phyloP scores from a whole-genome alignment of 1,140 invertebrate species.

The Whitmania pigra region DNA sequence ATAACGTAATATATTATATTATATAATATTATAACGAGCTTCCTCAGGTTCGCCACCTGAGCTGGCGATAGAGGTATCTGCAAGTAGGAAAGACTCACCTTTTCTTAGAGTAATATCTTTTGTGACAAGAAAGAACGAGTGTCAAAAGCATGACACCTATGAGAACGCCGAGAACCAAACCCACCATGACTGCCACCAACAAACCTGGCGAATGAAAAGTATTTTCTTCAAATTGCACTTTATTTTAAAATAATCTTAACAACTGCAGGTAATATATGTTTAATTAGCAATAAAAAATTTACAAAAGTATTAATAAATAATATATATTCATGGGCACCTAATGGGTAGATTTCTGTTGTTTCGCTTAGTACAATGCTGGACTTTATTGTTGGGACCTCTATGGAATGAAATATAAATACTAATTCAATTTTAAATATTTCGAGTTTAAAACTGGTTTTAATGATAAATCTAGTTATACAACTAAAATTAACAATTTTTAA shows the following conservation, averaged over 20 bases:
- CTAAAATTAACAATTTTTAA: background rate
- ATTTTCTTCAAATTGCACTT: background rate
- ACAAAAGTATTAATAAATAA: background rate
- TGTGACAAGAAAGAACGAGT: conserved; percentile 23
- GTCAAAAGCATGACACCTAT: conserved; percentile 19
- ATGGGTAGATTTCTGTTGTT: conserved; percentile 2
- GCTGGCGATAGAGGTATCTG: too few species aligned
- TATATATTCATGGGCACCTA: background rate
- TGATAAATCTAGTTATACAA: background rate
- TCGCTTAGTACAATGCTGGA: background rate
- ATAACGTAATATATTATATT: too few species aligned
- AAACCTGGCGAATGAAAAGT: conserved; percentile 26
- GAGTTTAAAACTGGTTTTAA: background rate
- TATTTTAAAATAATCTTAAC: too few species aligned
- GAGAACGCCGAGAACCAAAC: conserved; percentile 28
- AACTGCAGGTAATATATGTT: background rate
- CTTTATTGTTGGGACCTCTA: background rate
- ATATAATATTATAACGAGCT: too few species aligned
- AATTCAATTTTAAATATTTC: background rate
- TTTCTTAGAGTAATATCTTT: conserved; percentile 15
- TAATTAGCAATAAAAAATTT: background rate
- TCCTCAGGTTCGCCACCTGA: too few species aligned
- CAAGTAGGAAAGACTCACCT: background rate
- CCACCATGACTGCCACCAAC: conserved; percentile 29
- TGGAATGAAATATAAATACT: background rate